These are phyloP conservation scores for Colletes latitarsis DNA, from an alignment of 1,140 invertebrate species.

Conservation along the genomic window DNA sequence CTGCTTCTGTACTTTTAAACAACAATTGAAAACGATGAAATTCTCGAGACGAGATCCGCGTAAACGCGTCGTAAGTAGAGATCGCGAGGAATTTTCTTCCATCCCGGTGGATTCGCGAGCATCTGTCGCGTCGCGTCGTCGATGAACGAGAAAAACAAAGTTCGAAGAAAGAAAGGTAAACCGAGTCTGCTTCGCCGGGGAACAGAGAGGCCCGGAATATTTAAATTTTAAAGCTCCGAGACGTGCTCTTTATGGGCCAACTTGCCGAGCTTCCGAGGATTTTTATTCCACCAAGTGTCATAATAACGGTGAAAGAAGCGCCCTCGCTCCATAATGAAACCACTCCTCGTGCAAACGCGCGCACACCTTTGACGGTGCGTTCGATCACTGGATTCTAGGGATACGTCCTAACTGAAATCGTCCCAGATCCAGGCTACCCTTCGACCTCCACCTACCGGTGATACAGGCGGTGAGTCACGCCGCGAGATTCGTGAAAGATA, in stretches of 20 bases:
- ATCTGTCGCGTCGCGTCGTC: background rate
- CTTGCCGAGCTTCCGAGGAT: background rate
- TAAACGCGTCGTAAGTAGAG: constrained; percentile 14
- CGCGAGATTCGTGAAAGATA: constrained; percentile 12
- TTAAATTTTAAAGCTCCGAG: constrained; percentile 26
- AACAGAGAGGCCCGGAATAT: background rate
- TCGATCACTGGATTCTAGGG: constrained; percentile 1
- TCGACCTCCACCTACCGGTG: constrained; percentile 51
- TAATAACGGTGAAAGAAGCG: constrained; percentile 3
- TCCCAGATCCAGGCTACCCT: constrained; percentile 56
- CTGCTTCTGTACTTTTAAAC: too few species aligned
- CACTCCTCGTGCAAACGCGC: constrained; percentile 11
- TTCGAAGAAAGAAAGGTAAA: background rate
- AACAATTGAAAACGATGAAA: background rate
- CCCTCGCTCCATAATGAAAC: constrained; percentile 40
- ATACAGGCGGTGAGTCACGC: constrained; percentile 50
- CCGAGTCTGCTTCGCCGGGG: background rate
- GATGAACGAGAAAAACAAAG: background rate
- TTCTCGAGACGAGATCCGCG: background rate
- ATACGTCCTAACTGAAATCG: constrained; percentile 32
- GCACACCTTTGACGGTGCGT: constrained; percentile 9
- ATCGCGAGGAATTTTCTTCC: constrained; percentile 1
- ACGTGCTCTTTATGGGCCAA: background rate
- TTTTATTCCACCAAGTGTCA: constrained; percentile 13
- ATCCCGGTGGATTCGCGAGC: background rate